Evolutionary conservation across 92 coral and sea anemone species (phyloP).

Genomic region (Bergia puertoricense): DNA sequence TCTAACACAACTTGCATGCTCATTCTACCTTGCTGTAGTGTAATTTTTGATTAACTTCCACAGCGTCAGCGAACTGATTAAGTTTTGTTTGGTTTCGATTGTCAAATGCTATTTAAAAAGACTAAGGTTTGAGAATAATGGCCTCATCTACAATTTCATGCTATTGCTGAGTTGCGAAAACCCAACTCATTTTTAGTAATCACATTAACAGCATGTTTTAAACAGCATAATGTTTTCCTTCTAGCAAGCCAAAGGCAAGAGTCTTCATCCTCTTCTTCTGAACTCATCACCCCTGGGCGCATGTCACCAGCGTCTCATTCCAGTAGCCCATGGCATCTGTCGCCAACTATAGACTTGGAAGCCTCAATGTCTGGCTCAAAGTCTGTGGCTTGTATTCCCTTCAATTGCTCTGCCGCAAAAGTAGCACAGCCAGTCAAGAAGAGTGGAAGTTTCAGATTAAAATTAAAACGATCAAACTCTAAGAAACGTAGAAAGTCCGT

Average conservation of each 20-base stretch:
- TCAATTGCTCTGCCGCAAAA: conserved; percentile 87
- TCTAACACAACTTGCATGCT: neutral
- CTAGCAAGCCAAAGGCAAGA: conserved; percentile 72
- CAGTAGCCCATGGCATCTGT: conserved; percentile 92
- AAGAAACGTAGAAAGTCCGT: conserved; percentile 95
- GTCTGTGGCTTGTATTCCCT: conserved; percentile 79
- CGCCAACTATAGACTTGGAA: conserved; percentile 65
- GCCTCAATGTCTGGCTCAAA: conserved; percentile 52
- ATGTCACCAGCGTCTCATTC: conserved; percentile 62
- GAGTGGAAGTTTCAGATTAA: conserved; percentile 81
- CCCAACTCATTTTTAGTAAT: neutral
- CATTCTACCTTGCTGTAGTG: neutral
- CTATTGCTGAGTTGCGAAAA: neutral
- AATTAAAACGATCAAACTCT: conserved; percentile 74
- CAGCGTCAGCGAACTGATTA: too few species aligned
- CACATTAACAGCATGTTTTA: conserved; percentile 53
- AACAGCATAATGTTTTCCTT: conserved; percentile 51
- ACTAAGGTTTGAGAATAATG: too few species aligned
- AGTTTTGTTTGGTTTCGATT: neutral
- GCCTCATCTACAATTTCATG: conserved; percentile 7
- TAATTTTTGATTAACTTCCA: neutral
- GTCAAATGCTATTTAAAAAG: neutral
- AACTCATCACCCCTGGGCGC: conserved; percentile 75
- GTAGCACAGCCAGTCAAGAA: conserved; percentile 76
- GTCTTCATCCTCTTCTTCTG: conserved; percentile 75